Evolutionary conservation across 2,113 vertebrate species (phyloP), one percentile per base, ranked within the genome.

Genomic region (Heteronetta atricapilla): DNA sequence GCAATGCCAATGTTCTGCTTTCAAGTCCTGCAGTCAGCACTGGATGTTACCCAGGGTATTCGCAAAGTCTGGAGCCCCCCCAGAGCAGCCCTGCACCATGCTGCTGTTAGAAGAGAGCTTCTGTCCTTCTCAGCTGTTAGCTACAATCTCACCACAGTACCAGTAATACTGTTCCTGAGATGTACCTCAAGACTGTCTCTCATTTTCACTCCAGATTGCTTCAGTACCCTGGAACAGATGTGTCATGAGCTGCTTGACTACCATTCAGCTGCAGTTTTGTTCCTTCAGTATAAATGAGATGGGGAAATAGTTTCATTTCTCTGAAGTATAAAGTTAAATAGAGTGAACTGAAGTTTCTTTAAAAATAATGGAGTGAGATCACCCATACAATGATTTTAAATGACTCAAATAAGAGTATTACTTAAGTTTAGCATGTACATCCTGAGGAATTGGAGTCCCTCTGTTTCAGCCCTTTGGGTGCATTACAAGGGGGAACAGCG

Each of bases 331-430:
- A 84, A 91, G 86, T 94, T 95, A 96, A 97, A 96, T 80, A 93
- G 96, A 93, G 96, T 29, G 88, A 96, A 69, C 31, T 34, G 91
- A 46, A 89, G 79, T 76, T 93, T 80, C 67, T 59, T 77, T 36
- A 26, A 33, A 84, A 96, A 95, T 96, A 97, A 93, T 70, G 83
- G 90, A 40, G 90, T 72, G 96, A 95, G 91, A 86, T 96, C 93
- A 91, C 46, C 91, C 94, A 33, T 44, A 17, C 6, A 59, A 5
- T 6, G 73, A 58, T 66, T 96, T 56, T 13, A 66, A 94, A 74
- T 1, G 13, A 58, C 93, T 94, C 77, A 17, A 38, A 22, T 11
- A 5, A 55, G 82, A 90, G 87, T 53, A 77, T 67, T 3, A 6
- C 93, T 29, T 36, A 40, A 59, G 20, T 17, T 53, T 46, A 46